Conservation (phyloP, 1,140 invertebrate genomes). For the Macrobrachium nipponense region DNA sequence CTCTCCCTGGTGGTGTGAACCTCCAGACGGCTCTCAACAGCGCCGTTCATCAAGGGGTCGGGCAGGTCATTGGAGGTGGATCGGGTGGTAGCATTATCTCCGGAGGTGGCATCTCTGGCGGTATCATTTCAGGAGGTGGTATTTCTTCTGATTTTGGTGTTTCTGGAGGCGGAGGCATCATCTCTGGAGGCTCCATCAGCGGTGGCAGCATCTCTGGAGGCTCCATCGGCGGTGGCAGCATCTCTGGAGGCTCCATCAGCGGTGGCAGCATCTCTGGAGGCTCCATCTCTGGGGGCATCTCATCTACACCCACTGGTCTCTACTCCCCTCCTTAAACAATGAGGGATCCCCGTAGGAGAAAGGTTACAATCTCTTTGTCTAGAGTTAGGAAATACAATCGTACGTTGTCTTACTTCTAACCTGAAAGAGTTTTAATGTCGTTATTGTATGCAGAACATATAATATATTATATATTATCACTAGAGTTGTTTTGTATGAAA, state of each 20-base stretch:
- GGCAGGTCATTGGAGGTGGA: conserved; percentile 8
- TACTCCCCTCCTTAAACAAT: conserved; percentile 3
- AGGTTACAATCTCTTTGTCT: too few relatives aligned
- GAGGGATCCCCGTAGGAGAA: too few relatives aligned
- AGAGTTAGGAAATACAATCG: too few relatives aligned
- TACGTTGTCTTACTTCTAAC: too few relatives aligned
- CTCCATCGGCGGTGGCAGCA: not conserved
- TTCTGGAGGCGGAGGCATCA: not conserved
- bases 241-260: too few relatives aligned
- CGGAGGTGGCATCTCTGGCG: not conserved
- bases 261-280: too few relatives aligned
- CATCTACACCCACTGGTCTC: not conserved
- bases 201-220: too few relatives aligned
- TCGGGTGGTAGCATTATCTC: not conserved
- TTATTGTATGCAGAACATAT: too few relatives aligned
- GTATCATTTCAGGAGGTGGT: not conserved
- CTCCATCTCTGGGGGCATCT: too few relatives aligned
- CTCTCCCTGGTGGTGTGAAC: conserved; percentile 50
- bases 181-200: not conserved
- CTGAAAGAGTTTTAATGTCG: too few relatives aligned
- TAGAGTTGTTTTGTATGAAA: too few relatives aligned
- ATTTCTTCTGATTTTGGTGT: not conserved
- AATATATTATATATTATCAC: too few relatives aligned
- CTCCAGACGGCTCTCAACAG: conserved; percentile 50
- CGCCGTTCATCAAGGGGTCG: conserved; percentile 28